phyloP scores from a whole-genome alignment of 2,888 invertebrate species.

The Lasioglossum oenotherae region DNA sequence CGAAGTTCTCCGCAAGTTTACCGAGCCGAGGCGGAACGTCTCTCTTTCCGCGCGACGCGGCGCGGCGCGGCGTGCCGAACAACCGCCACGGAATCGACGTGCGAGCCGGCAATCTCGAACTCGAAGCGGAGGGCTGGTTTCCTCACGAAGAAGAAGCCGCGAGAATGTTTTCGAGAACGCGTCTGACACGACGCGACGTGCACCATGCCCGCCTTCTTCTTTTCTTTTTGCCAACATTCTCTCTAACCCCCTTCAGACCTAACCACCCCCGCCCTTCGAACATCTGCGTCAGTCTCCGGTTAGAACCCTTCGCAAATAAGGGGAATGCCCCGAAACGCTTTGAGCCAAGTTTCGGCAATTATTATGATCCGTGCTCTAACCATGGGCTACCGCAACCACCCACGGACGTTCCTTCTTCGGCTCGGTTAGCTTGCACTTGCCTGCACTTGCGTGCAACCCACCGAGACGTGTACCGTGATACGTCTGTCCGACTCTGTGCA shows the following conservation, averaged over 20 bases:
- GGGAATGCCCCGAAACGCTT: constrained; percentile 64
- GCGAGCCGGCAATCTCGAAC: constrained; percentile 1
- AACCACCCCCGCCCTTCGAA: constrained; percentile 9
- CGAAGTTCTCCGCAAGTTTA: constrained; percentile 78
- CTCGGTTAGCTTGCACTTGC: constrained; percentile 9
- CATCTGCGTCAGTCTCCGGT: constrained; percentile 47
- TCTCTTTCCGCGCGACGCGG: constrained; percentile 58
- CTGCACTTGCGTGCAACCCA: constrained; percentile 59
- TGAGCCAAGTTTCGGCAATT: constrained; percentile 77
- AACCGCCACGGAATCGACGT: constrained; percentile 52
- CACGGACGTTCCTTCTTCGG: constrained; percentile 29
- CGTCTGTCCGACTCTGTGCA: constrained; percentile 2
- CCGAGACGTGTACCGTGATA: constrained; percentile 22
- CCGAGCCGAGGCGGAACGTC: constrained; percentile 68
- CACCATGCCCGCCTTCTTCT: constrained; percentile 47
- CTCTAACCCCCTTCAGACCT: background rate
- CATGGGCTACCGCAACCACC: constrained; percentile 62
- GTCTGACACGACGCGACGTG: constrained; percentile 68
- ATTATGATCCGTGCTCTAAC: constrained; percentile 71
- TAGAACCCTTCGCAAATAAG: constrained; percentile 72
- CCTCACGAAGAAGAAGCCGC: constrained; percentile 51
- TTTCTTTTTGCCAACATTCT: constrained; percentile 12
- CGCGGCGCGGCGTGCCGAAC: constrained; percentile 23
- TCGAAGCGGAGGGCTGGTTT: background rate
- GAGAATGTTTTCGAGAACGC: constrained; percentile 57